Percentiles rank a stretch among this genome's conserved stretches.
phyloP scores from a whole-genome alignment of 2,113 vertebrate species.

The Paraplagusia blochii region DNA sequence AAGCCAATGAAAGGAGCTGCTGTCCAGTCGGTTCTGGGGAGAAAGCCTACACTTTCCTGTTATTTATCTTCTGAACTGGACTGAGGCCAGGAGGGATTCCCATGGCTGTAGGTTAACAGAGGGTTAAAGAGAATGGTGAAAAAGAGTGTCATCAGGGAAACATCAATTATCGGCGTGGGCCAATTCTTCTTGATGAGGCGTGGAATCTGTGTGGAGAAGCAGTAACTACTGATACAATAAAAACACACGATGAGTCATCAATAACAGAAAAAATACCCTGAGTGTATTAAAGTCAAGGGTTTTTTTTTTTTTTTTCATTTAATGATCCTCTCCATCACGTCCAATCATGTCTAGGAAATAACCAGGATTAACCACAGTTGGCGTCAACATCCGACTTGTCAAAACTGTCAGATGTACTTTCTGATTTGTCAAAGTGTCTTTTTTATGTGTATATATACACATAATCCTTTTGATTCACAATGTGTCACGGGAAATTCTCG shows the following conservation, averaged over 20 bases:
- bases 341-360: slow-evolving; percentile 13
- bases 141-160: background rate
- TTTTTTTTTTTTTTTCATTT: slow-evolving; percentile 6
- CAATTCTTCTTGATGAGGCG: slow-evolving; percentile 10
- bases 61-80: slow-evolving; percentile 13
- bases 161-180: slow-evolving; percentile 3
- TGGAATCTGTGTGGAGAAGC: slow-evolving; percentile 9
- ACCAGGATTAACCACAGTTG: slow-evolving; percentile 10
- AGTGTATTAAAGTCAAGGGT: background rate
- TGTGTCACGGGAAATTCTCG: too few relatives aligned
- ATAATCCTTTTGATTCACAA: too few relatives aligned
- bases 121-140: background rate
- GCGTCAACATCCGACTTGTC: slow-evolving; percentile 12
- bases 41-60: slow-evolving; percentile 32
- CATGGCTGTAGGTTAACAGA: background rate
- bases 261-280: slow-evolving; percentile 3
- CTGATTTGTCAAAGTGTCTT: slow-evolving; percentile 7
- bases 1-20: slow-evolving; percentile 20
- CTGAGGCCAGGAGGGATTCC: slow-evolving; percentile 1
- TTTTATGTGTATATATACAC: background rate
- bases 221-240: slow-evolving; percentile 14
- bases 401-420: background rate
- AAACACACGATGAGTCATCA: slow-evolving; percentile 20
- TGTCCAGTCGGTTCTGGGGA: slow-evolving; percentile 18
- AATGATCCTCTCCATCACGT: slow-evolving; percentile 15